Percentiles rank a stretch among this genome's conserved stretches.
Evolutionary conservation across 2,113 vertebrate genomes (phyloP).

Genomic region (Hemiscyllium ocellatum): DNA sequence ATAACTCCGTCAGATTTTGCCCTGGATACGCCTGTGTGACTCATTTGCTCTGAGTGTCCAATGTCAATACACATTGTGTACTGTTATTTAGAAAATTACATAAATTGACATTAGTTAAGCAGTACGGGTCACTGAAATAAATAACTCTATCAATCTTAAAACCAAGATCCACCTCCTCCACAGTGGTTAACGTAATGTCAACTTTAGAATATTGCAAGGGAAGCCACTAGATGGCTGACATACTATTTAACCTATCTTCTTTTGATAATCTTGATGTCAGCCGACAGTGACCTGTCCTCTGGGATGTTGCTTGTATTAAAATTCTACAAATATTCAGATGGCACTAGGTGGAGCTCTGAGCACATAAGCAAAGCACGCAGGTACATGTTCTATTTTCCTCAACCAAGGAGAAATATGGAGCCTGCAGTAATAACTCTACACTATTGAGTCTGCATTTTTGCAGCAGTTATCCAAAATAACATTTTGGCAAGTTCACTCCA

Average conservation of each 20-base stretch:
- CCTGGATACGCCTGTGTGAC: too few species aligned
- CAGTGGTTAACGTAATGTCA: background rate
- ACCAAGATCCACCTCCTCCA: background rate
- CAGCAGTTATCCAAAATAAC: background rate
- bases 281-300: background rate
- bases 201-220: background rate
- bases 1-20: too few species aligned
- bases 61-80: background rate
- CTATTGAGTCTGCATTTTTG: background rate
- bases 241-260: background rate
- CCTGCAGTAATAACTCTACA: background rate
- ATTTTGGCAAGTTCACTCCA: background rate
- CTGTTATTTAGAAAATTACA: background rate
- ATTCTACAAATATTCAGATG: background rate
- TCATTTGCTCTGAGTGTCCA: too few species aligned
- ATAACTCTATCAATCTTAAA: background rate
- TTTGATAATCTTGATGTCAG: background rate
- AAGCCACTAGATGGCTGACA: background rate
- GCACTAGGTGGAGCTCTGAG: slow-evolving; percentile 10
- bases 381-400: background rate
- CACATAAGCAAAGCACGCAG: too few species aligned
- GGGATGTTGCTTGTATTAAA: background rate
- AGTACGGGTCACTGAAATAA: background rate
- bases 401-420: background rate
- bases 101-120: background rate